phyloP scores from a whole-genome alignment of 2,113 vertebrate genomes.

The Mormyrus lacerda region DNA sequence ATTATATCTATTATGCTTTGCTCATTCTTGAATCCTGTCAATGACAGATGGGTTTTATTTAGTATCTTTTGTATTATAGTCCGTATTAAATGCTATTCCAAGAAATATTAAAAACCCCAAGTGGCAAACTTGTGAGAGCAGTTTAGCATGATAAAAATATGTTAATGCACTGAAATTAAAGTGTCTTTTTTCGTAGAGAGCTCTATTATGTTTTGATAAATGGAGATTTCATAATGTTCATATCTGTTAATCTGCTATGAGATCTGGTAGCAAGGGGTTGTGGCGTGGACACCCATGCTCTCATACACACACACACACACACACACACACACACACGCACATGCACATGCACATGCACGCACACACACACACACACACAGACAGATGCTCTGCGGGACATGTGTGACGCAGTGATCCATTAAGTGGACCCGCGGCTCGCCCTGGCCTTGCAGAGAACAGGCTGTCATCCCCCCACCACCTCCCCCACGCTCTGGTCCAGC shows the following conservation, averaged over 20 bases:
- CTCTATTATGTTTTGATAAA: conserved; percentile 9
- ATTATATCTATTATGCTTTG: conserved; percentile 22
- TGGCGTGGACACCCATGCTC: not conserved
- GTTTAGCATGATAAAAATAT: conserved; percentile 9
- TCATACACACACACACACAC: too few relatives aligned
- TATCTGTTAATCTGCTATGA: not conserved
- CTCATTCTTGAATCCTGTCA: conserved; percentile 57
- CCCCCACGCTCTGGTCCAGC: not conserved
- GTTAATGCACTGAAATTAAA: conserved; percentile 9
- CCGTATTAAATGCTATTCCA: conserved; percentile 26
- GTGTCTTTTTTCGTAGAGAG: not conserved
- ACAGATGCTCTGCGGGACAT: conserved; percentile 4
- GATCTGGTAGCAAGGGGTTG: not conserved
- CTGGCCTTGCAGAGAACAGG: not conserved
- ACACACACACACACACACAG: conserved; percentile 20
- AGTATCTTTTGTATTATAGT: conserved; percentile 39
- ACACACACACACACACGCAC: not conserved
- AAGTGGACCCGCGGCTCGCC: not conserved
- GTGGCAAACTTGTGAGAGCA: not conserved
- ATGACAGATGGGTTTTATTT: conserved; percentile 23
- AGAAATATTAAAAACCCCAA: conserved; percentile 12
- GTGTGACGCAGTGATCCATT: not conserved
- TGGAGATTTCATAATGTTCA: not conserved
- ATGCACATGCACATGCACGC: not conserved
- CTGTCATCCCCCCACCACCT: not conserved